phyloP scores from a whole-genome alignment of 2,113 vertebrate species.

The Copsychus sechellarum region DNA sequence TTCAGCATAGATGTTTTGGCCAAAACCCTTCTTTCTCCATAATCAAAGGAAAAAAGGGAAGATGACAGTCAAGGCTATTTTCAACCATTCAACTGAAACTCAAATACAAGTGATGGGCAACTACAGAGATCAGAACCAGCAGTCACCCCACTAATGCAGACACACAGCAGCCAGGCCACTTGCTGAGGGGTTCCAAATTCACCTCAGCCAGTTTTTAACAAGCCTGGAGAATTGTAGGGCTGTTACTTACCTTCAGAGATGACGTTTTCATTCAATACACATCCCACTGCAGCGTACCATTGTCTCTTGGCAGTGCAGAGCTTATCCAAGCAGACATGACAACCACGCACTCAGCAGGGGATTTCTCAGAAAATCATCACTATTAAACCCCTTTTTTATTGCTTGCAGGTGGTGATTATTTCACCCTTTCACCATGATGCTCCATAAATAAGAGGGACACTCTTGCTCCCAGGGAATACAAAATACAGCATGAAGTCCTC shows the following conservation, averaged over 20 bases:
- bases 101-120: too few relatives aligned
- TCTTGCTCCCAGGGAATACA: neutral
- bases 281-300: neutral
- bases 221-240: neutral
- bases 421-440: neutral
- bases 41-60: neutral
- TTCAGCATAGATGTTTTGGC: neutral
- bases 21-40: neutral
- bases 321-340: neutral
- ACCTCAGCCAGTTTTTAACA: neutral
- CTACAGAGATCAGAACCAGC: neutral
- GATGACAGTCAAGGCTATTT: neutral
- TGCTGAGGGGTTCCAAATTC: neutral
- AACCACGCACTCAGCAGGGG: neutral
- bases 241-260: neutral
- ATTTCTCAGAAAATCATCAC: neutral
- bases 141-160: rapidly evolving
- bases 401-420: neutral
- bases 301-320: neutral
- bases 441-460: neutral
- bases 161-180: neutral
- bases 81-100: neutral
- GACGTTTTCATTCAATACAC: neutral
- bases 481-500: neutral
- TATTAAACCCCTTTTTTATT: neutral